phyloP scores from a whole-genome alignment of 2,113 vertebrate genomes.

The Dipodomys stephensi region DNA sequence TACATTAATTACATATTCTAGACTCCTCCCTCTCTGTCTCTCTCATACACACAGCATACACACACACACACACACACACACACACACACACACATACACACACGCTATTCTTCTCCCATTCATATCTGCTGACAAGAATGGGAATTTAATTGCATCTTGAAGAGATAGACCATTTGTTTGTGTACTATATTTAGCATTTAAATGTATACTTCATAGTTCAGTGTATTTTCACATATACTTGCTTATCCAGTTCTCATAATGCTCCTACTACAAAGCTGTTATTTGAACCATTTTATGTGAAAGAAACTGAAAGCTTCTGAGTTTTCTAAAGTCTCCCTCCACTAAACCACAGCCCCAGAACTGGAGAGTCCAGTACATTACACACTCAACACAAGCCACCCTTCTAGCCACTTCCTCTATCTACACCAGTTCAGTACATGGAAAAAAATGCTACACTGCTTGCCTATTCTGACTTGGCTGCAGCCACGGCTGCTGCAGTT shows the following conservation, averaged over 20 bases:
- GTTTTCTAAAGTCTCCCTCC: neutral
- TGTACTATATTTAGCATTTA: neutral
- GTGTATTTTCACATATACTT: conserved; percentile 38
- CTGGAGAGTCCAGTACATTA: neutral
- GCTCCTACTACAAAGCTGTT: neutral
- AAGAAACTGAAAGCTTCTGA: neutral
- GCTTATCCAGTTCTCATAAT: conserved; percentile 10
- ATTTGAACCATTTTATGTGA: neutral
- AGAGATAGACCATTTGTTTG: neutral
- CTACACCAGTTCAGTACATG: conserved; percentile 7
- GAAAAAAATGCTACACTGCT: neutral
- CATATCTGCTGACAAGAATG: conserved; percentile 2
- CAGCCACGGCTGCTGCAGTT: neutral
- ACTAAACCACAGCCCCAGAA: neutral
- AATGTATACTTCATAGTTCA: neutral
- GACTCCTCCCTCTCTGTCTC: neutral
- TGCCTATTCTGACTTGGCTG: neutral
- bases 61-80: neutral
- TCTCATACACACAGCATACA: no score
- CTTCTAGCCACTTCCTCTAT: neutral
- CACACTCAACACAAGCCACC: neutral
- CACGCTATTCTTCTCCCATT: neutral
- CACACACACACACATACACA: neutral
- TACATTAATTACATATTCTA: conserved; percentile 49
- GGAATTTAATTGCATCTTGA: conserved; percentile 15